These are phyloP conservation scores for Goniozus legneri DNA, from an alignment of 1,140 invertebrate genomes.

Conservation along the genomic window DNA sequence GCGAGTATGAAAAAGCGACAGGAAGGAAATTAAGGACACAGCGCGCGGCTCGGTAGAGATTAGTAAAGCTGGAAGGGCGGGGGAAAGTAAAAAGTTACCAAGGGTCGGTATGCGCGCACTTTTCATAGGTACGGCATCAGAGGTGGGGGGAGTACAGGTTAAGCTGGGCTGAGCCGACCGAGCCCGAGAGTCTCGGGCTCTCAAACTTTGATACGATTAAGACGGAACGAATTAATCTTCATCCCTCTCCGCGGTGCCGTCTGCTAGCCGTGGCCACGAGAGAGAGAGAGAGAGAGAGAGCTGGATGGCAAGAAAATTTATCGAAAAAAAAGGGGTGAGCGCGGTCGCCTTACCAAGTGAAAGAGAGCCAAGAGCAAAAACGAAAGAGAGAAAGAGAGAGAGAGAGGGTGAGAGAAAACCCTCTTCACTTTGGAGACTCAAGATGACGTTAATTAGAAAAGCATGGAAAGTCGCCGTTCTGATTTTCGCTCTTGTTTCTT, in stretches of 20 bases:
- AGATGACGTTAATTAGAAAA: constrained; percentile 40
- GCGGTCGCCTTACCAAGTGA: not conserved
- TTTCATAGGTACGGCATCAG: constrained; percentile 8
- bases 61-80: no score
- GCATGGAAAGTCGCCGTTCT: constrained; percentile 10
- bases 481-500: no score
- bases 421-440: constrained; percentile 23
- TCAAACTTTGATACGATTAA: constrained; percentile 57
- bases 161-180: constrained; percentile 32
- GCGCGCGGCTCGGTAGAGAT: no score
- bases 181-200: constrained; percentile 42
- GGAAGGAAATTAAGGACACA: no score
- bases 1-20: no score
- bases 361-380: not conserved
- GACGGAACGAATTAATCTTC: constrained; percentile 57
- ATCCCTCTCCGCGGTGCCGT: constrained; percentile 43
- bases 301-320: constrained; percentile 19
- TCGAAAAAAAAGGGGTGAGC: constrained; percentile 1
- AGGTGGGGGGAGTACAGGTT: constrained; percentile 24
- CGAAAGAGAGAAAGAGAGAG: constrained; percentile 1
- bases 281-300: no score
- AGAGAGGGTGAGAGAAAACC: constrained; percentile 23
- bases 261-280: constrained; percentile 34
- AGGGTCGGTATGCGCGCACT: constrained; percentile 21
- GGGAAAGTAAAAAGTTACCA: constrained; percentile 44